These are phyloP conservation scores for Nemotelus nigrinus DNA, from an alignment of 2,888 invertebrate genomes.

Conservation along the genomic window DNA sequence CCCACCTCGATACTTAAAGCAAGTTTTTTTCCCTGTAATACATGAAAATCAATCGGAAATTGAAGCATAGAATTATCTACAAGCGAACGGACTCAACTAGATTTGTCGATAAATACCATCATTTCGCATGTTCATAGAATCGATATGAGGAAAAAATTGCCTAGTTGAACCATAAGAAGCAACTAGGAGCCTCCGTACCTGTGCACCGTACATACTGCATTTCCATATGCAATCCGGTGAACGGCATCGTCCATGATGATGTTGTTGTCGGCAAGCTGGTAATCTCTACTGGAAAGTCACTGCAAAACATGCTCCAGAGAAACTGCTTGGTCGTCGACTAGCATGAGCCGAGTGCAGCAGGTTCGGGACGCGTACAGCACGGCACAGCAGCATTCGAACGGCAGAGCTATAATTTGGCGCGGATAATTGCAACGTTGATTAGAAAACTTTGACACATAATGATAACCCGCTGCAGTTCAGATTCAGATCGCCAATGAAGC, in stretches of 20 bases:
- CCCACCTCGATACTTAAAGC: too few relatives aligned
- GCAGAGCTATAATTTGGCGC: slow-evolving; percentile 47
- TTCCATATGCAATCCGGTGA: slow-evolving; percentile 14
- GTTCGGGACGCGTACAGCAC: slow-evolving; percentile 30
- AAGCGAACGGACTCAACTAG: slow-evolving; percentile 18
- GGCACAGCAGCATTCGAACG: slow-evolving; percentile 33
- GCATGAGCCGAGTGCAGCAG: neutral
- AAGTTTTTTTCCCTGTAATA: neutral
- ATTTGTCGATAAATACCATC: slow-evolving; percentile 36
- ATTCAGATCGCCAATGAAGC: slow-evolving; percentile 35
- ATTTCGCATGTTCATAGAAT: slow-evolving; percentile 18
- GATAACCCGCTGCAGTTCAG: slow-evolving; percentile 44
- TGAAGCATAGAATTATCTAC: slow-evolving; percentile 3
- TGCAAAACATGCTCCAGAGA: neutral
- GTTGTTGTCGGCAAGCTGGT: neutral
- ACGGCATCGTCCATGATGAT: neutral
- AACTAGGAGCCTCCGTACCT: neutral
- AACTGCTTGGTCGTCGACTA: neutral
- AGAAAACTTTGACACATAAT: slow-evolving; percentile 51
- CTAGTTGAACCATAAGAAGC: neutral
- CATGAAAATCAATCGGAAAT: slow-evolving; percentile 34
- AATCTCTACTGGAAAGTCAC: neutral
- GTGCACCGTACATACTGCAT: slow-evolving; percentile 8
- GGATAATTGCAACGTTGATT: slow-evolving; percentile 50
- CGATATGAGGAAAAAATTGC: slow-evolving; percentile 23